A percentile compares a stretch with the other conserved stretches of the same genome.
These are phyloP conservation scores for Catocala sponsa DNA, from an alignment of 2,888 invertebrate genomes.

Conservation along the genomic window DNA sequence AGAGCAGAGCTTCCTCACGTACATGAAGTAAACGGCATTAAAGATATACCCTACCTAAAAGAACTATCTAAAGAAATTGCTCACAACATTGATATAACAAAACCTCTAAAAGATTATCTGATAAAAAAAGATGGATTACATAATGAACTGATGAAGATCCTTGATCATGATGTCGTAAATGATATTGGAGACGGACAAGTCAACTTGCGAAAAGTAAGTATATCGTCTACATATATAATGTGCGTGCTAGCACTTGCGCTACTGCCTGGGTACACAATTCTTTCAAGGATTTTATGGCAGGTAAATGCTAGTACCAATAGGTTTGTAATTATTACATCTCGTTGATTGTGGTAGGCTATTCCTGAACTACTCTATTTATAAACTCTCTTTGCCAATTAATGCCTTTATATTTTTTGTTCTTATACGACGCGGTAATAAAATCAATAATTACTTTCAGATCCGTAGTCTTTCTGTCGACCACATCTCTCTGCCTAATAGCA, in stretches of 20 bases:
- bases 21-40: constrained; percentile 71
- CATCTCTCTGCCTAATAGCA: constrained; percentile 43
- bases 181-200: constrained; percentile 61
- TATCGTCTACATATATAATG: too few species aligned
- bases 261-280: too few species aligned
- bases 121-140: constrained; percentile 41
- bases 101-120: constrained; percentile 60
- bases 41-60: constrained; percentile 62
- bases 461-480: constrained; percentile 40
- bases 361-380: too few species aligned
- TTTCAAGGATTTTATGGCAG: too few species aligned
- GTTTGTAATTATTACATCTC: too few species aligned
- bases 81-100: constrained; percentile 63
- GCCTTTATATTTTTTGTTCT: background rate
- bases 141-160: constrained; percentile 44
- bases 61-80: constrained; percentile 62
- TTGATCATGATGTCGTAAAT: constrained; percentile 47
- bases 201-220: constrained; percentile 70
- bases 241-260: too few species aligned
- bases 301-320: too few species aligned
- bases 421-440: background rate
- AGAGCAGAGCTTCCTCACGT: constrained; percentile 73
- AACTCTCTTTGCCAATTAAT: background rate
- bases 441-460: constrained; percentile 49
- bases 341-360: too few species aligned